A percentile compares a stretch with the other conserved stretches of the same genome.
Evolutionary conservation across 1,140 invertebrate genomes (phyloP).

Genomic region (Drosophila willistoni): DNA sequence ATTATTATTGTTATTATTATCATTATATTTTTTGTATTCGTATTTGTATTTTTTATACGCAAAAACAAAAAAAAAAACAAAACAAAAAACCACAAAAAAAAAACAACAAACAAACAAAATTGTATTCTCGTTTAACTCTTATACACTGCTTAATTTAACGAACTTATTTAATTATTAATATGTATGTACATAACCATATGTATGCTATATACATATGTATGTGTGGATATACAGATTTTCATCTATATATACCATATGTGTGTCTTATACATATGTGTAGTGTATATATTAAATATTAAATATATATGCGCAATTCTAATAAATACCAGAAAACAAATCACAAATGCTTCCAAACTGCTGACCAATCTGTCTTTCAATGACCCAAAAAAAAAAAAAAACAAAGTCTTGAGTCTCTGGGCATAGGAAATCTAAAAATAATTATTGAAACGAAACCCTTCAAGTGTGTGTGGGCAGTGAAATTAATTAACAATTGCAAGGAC

Average conservation of each 20-base stretch:
- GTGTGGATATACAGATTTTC: background rate
- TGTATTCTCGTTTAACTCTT: constrained; percentile 62
- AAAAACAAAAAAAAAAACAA: constrained; percentile 6
- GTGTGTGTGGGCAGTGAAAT: constrained; percentile 33
- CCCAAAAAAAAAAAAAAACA: background rate
- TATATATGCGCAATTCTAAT: constrained; percentile 75
- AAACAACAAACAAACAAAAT: constrained; percentile 1
- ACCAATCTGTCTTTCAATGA: constrained; percentile 36
- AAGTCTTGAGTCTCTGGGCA: background rate
- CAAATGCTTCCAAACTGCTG: constrained; percentile 64
- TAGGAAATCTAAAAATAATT: constrained; percentile 1
- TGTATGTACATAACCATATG: constrained; percentile 36
- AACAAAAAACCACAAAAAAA: no score
- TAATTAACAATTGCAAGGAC: constrained; percentile 28
- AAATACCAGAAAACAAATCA: constrained; percentile 67
- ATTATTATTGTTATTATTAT: constrained; percentile 21
- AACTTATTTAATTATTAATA: constrained; percentile 58
- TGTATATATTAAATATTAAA: constrained; percentile 61
- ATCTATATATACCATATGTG: constrained; percentile 40
- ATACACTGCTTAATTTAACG: constrained; percentile 70
- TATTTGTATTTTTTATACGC: constrained; percentile 47
- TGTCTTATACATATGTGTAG: constrained; percentile 5
- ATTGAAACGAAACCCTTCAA: constrained; percentile 49
- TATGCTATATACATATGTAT: constrained; percentile 22
- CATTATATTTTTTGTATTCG: constrained; percentile 47